Conservation (phyloP, 2,888 invertebrate genomes). For the Parasteatoda lunata region DNA sequence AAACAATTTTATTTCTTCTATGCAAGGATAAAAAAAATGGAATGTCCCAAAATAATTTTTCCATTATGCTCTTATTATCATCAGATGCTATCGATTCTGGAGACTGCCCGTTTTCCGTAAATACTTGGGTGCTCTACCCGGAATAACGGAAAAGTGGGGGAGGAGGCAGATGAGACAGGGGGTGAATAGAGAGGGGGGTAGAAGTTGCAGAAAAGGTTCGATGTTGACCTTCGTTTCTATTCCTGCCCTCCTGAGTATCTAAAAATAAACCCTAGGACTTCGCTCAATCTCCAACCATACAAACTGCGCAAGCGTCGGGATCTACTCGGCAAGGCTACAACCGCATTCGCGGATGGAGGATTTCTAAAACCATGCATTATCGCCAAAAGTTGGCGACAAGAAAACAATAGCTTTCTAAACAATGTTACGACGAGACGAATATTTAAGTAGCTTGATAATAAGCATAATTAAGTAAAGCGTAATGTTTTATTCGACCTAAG, state of each 20-base stretch:
- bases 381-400: constrained; percentile 14
- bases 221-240: constrained; percentile 68
- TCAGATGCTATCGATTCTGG: neutral
- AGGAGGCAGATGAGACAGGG: constrained; percentile 10
- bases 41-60: no score
- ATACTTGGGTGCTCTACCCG: neutral
- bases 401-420: neutral
- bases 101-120: neutral
- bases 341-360: constrained; percentile 39
- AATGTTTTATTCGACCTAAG: no score
- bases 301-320: constrained; percentile 38
- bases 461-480: no score
- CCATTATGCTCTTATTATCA: no score
- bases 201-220: constrained; percentile 67
- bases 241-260: constrained; percentile 65
- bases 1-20: no score
- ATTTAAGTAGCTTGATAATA: no score
- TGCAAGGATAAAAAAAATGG: no score
- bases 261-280: constrained; percentile 64
- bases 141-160: constrained; percentile 9
- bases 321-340: constrained; percentile 31
- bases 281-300: constrained; percentile 60
- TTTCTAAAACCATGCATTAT: neutral
- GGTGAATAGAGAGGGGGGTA: constrained; percentile 25
- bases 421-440: neutral